Evolutionary conservation across 2,888 invertebrate species (phyloP).

Genomic region (Gibbula magus): DNA sequence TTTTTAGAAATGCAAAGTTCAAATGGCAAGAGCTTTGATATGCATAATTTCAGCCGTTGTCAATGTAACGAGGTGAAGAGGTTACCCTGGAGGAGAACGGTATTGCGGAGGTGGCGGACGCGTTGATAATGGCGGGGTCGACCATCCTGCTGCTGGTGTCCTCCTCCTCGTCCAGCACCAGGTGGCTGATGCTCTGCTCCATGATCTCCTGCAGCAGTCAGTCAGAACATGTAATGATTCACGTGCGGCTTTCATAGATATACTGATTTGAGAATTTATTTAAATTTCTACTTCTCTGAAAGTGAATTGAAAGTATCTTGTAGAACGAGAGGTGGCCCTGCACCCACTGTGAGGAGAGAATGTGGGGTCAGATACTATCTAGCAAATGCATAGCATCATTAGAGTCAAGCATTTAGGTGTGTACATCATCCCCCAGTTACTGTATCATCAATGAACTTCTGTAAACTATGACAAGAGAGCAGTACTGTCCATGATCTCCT

Average conservation of each 20-base stretch:
- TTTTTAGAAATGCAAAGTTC: no score
- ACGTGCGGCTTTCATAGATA: no score
- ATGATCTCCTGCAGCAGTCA: slow-evolving; percentile 74
- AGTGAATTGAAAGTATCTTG: background rate
- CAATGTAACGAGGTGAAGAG: no score
- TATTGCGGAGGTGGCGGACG: slow-evolving; percentile 59
- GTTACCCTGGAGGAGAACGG: slow-evolving; percentile 36
- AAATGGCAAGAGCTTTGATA: no score
- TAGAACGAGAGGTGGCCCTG: background rate
- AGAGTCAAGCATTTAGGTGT: slow-evolving; percentile 9
- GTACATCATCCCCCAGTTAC: slow-evolving; percentile 3
- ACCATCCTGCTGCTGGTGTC: slow-evolving; percentile 38
- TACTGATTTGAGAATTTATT: no score
- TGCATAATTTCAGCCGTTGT: no score
- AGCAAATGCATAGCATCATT: slow-evolving; percentile 28
- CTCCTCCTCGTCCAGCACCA: slow-evolving; percentile 73
- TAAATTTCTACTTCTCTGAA: no score
- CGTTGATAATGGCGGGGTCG: slow-evolving; percentile 63
- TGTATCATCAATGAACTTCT: no score
- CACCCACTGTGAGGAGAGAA: background rate
- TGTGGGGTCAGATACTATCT: slow-evolving; percentile 37
- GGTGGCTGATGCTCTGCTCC: slow-evolving; percentile 70
- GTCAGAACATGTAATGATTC: no score
- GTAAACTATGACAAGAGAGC: background rate
- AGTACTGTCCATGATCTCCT: slow-evolving; percentile 75